These are phyloP conservation scores for Emmelina monodactyla DNA, from an alignment of 2,888 invertebrate species.

Conservation along the genomic window DNA sequence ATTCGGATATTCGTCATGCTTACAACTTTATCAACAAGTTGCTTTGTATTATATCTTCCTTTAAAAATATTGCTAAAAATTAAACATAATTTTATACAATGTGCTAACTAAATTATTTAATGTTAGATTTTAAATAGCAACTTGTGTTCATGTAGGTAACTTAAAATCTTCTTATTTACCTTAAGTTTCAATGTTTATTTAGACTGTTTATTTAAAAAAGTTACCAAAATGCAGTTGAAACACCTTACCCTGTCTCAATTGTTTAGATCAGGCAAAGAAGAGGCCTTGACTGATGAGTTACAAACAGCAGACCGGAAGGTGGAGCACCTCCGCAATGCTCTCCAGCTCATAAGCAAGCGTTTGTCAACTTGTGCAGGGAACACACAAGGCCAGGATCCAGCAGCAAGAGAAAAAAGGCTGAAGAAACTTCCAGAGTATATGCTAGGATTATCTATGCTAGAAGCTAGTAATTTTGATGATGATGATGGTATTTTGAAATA, in stretches of 20 bases:
- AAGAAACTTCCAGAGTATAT: slow-evolving; percentile 89
- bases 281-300: slow-evolving; percentile 83
- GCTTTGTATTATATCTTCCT: not conserved
- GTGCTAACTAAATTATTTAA: too few species aligned
- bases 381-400: slow-evolving; percentile 66
- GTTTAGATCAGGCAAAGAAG: slow-evolving; percentile 88
- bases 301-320: slow-evolving; percentile 83
- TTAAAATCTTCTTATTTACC: too few species aligned
- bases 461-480: slow-evolving; percentile 69
- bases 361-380: slow-evolving; percentile 59
- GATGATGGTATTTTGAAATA: slow-evolving; percentile 70
- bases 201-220: too few species aligned
- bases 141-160: too few species aligned
- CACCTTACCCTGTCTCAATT: too few species aligned
- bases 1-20: not conserved
- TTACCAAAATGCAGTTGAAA: too few species aligned
- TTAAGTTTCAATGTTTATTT: too few species aligned
- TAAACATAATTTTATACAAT: too few species aligned
- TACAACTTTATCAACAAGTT: too few species aligned
- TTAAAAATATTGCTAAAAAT: not conserved
- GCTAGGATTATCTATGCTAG: slow-evolving; percentile 79
- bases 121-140: too few species aligned
- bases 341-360: slow-evolving; percentile 70
- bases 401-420: slow-evolving; percentile 75
- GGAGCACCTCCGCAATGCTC: slow-evolving; percentile 77